Evolutionary conservation across 2,888 invertebrate species (phyloP).

Genomic region (Ectropis crepuscularia): DNA sequence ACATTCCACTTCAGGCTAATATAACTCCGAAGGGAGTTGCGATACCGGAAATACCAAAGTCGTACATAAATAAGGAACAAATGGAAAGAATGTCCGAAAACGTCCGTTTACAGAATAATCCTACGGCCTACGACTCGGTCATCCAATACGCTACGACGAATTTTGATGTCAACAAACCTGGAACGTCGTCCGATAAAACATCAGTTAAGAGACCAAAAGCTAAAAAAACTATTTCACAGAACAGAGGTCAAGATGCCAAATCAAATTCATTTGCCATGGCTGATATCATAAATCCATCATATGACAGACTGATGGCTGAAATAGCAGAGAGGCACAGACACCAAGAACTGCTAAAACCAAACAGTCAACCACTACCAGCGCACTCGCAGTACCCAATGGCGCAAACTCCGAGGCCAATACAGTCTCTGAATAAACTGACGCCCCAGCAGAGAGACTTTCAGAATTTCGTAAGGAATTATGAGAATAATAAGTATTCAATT

Average conservation of each 20-base stretch:
- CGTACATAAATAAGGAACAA: conserved; percentile 57
- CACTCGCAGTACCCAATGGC: conserved; percentile 1
- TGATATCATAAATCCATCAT: conserved; percentile 22
- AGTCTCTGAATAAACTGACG: conserved; percentile 14
- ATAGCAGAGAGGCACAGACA: conserved; percentile 19
- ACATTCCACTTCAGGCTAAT: conserved; percentile 36
- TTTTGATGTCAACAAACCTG: not conserved
- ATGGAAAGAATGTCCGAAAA: conserved; percentile 47
- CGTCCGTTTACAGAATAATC: not conserved
- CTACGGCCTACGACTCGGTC: conserved; percentile 30
- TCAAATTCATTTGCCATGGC: conserved; percentile 16
- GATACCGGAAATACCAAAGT: conserved; percentile 54
- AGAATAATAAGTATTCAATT: conserved; percentile 3
- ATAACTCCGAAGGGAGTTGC: conserved; percentile 48
- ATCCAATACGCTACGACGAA: conserved; percentile 41
- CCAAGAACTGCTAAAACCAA: too few relatives aligned
- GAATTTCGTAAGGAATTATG: conserved; percentile 64
- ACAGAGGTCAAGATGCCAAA: conserved; percentile 6
- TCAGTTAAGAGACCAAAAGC: too few relatives aligned
- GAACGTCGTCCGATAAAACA: not conserved
- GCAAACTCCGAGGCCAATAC: not conserved
- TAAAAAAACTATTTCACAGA: not conserved
- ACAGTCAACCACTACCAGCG: not conserved
- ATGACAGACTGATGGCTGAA: conserved; percentile 27
- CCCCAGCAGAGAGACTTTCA: conserved; percentile 49